These are phyloP conservation scores for Momotus momota DNA, from an alignment of 2,797 vertebrate species.

Conservation along the genomic window DNA sequence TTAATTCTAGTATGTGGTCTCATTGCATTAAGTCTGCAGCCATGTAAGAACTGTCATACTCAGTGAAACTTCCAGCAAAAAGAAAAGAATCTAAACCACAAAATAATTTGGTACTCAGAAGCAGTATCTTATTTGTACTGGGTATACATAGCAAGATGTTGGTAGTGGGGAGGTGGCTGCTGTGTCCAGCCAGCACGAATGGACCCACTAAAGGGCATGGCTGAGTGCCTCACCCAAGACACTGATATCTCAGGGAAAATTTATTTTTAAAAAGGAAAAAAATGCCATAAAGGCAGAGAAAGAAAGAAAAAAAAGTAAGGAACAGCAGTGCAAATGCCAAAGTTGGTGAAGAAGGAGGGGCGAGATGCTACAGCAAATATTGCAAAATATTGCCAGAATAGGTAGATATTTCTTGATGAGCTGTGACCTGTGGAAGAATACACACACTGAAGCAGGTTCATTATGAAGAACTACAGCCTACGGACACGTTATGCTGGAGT, in stretches of 20 bases:
- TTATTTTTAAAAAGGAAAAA: not conserved
- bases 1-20: not conserved
- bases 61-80: not conserved
- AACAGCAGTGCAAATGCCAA: not conserved
- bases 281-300: not conserved
- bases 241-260: fast-evolving
- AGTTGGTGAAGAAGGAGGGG: not conserved
- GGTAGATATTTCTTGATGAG: not conserved
- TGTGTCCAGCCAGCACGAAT: not conserved
- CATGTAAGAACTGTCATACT: not conserved
- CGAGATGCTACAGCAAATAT: not conserved
- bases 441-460: not conserved
- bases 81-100: not conserved
- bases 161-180: no score
- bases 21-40: not conserved
- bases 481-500: not conserved
- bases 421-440: not conserved
- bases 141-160: not conserved
- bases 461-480: not conserved
- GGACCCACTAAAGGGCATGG: fast-evolving
- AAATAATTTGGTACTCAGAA: not conserved
- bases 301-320: not conserved
- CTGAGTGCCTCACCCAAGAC: not conserved
- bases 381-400: not conserved
- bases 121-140: not conserved